Base-by-base conservation (phyloP, 2,888 invertebrate species). In the Caenorhabditis japonica region DNA sequence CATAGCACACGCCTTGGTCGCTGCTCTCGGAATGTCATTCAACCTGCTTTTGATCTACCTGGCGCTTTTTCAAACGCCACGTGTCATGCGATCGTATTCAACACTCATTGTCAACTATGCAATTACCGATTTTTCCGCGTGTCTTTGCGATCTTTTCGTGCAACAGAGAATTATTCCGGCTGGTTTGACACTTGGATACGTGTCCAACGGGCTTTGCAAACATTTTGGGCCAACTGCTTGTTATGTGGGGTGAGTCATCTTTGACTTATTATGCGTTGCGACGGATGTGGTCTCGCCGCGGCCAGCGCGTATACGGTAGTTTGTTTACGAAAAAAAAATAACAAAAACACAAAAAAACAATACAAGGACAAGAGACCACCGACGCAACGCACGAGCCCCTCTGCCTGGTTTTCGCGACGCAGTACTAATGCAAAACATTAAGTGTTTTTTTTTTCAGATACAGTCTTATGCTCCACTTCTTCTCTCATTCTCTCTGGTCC, bases 401-500 rank as follows among this genome's bases (percentile, higher is more conserved):
- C n/a, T n/a, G n/a, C n/a, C n/a, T n/a, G n/a, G n/a, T n/a, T n/a
- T n/a, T n/a, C n/a, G n/a, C n/a, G n/a, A n/a, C n/a, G n/a, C n/a
- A n/a, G n/a, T n/a, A n/a, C n/a, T n/a, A n/a, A n/a, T n/a, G n/a
- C n/a, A n/a, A n/a, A n/a, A n/a, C n/a, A n/a, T n/a, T n/a, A n/a
- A n/a, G n/a, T n/a, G n/a, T n/a, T n/a, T n/a, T 47, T 33, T 0
- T 19, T 69, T 69, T 25, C 69, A 69, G 69, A 33, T 69, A 69
- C 60, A 69, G 69, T 19, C 30, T 69, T 21, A 60, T 59, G 59
- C 39, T 72, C 4, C 61, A 62, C 27, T 59, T 52, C 19, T 39
- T 72, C 0, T 41, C 71, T 4, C 71, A 72, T 27, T 62, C 61
- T 15, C 59, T 72, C 12, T 72, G 71, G 71, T 72, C 62, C 2